These are phyloP conservation scores for Globicephala melas DNA, from an alignment of 2,113 vertebrate species.

Conservation along the genomic window DNA sequence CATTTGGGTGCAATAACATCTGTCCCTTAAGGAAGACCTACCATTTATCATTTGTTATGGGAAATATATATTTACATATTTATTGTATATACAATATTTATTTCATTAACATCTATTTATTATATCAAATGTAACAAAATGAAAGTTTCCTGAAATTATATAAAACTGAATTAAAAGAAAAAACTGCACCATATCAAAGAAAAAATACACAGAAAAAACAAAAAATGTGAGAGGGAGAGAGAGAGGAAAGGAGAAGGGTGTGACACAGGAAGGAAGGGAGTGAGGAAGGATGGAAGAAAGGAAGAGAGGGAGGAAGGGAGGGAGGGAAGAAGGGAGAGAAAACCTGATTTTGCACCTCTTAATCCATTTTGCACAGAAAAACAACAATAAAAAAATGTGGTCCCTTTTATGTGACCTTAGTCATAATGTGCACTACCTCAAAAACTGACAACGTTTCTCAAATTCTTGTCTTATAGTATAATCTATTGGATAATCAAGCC, in stretches of 20 bases:
- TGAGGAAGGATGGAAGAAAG: fast-evolving
- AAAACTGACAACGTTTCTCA: not conserved
- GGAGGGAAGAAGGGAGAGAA: not conserved
- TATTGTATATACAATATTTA: not conserved
- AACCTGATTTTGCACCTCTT: not conserved
- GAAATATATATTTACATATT: not conserved
- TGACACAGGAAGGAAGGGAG: not conserved
- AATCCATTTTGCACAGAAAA: not conserved
- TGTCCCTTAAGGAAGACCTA: not conserved
- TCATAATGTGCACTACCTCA: not conserved
- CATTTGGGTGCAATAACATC: not conserved
- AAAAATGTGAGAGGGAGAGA: not conserved
- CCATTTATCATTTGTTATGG: not conserved
- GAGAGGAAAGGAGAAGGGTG: fast-evolving
- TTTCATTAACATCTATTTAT: not conserved
- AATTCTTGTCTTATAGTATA: not conserved
- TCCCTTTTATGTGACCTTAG: not conserved
- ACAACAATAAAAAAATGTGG: not conserved
- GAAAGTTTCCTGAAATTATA: not conserved
- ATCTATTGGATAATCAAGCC: not conserved
- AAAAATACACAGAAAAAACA: not conserved
- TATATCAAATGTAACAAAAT: not conserved
- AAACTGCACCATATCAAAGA: not conserved
- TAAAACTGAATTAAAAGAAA: not conserved
- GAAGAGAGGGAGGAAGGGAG: fast-evolving